Evolutionary conservation across 2,113 vertebrate genomes (phyloP), one percentile per base, ranked within the genome.

Genomic region (Rhinoptilus africanus): DNA sequence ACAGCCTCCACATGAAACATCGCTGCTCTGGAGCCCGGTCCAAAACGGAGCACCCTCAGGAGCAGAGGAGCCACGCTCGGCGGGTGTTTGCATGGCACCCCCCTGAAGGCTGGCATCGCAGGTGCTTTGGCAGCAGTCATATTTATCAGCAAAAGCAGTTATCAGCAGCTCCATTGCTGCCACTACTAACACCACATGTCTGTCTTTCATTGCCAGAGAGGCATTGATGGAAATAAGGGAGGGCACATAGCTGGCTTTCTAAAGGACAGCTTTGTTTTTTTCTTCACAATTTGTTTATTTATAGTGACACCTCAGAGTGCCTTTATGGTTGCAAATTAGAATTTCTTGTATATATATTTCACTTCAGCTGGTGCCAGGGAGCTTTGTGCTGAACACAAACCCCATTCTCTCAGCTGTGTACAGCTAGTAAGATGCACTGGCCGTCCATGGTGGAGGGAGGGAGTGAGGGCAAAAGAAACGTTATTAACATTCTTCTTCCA

Each of bases 91-190:
- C 66, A 28, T 14, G 75, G 39, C 68, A 41, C 30, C 23, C 39
- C 27, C 9, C n/a, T 26, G 41, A 51, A 22, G 27, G 51, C 0
- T 92, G 86, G 71, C 80, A 88, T 35, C 0, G 0, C 84, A 92
- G 89, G 59, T 91, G 84, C 62, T 64, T 78, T 97, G 89, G 81
- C 88, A 91, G 48, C 1, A 41, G 47, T 32, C 39, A 26, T 66
- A 77, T 73, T 94, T 90, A 83, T 77, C 88, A 90, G 78, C 59
- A 82, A 69, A 59, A 79, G 24, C 85, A 89, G 80, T 63, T 20
- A 63, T 22, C 56, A 64, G 63, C 68, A 86, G 60, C 77, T 85
- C 47, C 1, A 1, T 54, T 89, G 30, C 83, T 89, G 75, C 27
- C 43, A 8, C 64, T 47, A 22, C 88, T 85, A 62, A 75, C 39